Base-by-base conservation (phyloP, 2,797 vertebrate genomes). In the Sebastes melanostomus region DNA sequence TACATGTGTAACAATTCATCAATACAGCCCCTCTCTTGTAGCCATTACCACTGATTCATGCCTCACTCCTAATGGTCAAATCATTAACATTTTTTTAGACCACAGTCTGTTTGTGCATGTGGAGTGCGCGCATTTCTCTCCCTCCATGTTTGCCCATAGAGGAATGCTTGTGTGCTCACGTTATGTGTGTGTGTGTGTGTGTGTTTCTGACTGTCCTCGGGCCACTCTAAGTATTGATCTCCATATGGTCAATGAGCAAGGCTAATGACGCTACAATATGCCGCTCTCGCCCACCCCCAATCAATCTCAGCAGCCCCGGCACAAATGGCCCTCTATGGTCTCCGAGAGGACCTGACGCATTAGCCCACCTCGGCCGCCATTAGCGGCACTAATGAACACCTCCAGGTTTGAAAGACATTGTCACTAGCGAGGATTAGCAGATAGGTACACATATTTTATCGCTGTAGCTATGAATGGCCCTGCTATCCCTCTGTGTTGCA, bases 221-320 rank as follows among this genome's bases (percentile, higher is more conserved):
- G 91, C 87, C 54, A 65, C 88, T 89, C 77, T 69, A 59, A 70
- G 81, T 93, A 94, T 95, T 91, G 94, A 94, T 95, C 89, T 86
- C 81, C 87, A 89, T 91, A 82, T 91, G 93, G 91, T 92, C 91
- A 93, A 91, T 93, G 89, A 91, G 91, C 87, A 88, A 91, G 83
- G 93, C 91, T 93, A 93, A 94, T 87, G 79, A 89, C 77, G 66
- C 90, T 86, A 88, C 91, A 86, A 90, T 92, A 92, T 90, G 83
- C 89, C 73, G 65, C 88, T 78, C 81, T 86, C 67, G n/a, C 85
- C 86, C 88, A 69, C 77, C 86, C 86, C 73, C 62, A 77, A 91
- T 94, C 91, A 92, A 92, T 93, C 89, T 67, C 75, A 52, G 82
- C 88, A 85, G 81, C 80, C 70, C 6, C 1, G 11, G 75, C 83